These are phyloP conservation scores for Indicator indicator DNA, from an alignment of 2,113 vertebrate genomes.

Conservation along the genomic window DNA sequence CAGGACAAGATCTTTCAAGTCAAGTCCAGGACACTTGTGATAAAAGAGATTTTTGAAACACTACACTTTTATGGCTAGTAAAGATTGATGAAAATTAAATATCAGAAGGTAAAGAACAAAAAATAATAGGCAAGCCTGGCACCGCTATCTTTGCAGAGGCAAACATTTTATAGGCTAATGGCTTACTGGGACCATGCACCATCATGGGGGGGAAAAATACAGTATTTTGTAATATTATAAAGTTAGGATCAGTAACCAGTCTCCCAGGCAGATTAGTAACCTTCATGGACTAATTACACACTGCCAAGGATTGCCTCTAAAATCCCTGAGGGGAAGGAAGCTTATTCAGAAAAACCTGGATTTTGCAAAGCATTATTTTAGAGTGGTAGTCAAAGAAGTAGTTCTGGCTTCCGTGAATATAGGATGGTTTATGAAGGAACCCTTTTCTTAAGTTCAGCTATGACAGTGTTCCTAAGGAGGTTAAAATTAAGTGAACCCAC, in stretches of 20 bases:
- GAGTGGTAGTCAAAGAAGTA: not conserved
- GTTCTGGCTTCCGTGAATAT: not conserved
- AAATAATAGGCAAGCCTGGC: not conserved
- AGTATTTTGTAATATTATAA: not conserved
- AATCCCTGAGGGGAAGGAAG: not conserved
- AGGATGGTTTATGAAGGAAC: not conserved
- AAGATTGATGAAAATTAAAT: not conserved
- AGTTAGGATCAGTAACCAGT: not conserved
- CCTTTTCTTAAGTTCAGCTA: not conserved
- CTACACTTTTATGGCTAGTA: not conserved
- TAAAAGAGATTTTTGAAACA: not conserved
- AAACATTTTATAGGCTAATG: not conserved
- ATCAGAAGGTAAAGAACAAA: not conserved
- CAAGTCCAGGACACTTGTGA: not conserved
- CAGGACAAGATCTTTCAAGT: not conserved
- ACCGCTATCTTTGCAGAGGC: not conserved
- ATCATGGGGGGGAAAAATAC: not conserved
- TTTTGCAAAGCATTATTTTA: not conserved
- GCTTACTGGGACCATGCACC: not conserved
- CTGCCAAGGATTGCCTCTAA: not conserved
- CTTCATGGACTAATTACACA: fast-evolving
- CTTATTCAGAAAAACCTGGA: not conserved
- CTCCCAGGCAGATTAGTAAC: not conserved
- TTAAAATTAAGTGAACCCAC: not conserved
- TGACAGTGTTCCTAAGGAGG: not conserved